Base-by-base conservation (phyloP, 2,888 invertebrate genomes). In the Alcis repandata region DNA sequence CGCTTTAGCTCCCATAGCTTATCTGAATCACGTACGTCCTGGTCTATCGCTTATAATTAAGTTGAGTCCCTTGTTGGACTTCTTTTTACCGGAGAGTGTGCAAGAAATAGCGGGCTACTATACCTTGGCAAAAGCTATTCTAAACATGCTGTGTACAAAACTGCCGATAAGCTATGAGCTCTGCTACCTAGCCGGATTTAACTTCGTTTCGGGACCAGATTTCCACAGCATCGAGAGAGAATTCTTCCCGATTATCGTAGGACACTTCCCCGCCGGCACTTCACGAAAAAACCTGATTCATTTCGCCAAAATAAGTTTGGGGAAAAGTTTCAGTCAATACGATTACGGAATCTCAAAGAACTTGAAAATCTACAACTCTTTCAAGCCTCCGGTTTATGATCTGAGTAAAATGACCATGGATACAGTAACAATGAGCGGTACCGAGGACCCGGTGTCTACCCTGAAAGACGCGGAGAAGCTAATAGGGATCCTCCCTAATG, bases 261-360 rank as follows among this genome's bases (percentile, higher is more conserved):
- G 74, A 1, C 83, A 86, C 53, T 83, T 76, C 22, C 88, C 88
- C 0, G 76, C 80, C 0, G 82, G 85, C 0, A 78, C 77, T 0
- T 86, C 87, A 0, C 71, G 75, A 13, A 87, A 79, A 67, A 83
- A 81, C 46, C 51, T 86, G 10, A 59, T 76, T 1, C 88, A 89
- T 61, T 78, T 74, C 15, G 60, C 69, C 1, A 86, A 88, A 64
- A 69, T 84, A 7, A 67, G 75, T 3, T n/a, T 54, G 2, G 68
- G 71, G 0, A 73, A 69, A 41, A 70, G 57, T 8, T 89, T 89
- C 61, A 65, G 73, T 0, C 59, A 72, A 3, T 89, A 81, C 52
- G 84, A 89, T 45, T 83, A 87, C 52, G 86, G 87, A 0, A 6
- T 48, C 0, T 17, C 1, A 0, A 49, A 68, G 33, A 89, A 88